Conservation (phyloP, 2,797 vertebrate species). For the Clarias platycephalus region DNA sequence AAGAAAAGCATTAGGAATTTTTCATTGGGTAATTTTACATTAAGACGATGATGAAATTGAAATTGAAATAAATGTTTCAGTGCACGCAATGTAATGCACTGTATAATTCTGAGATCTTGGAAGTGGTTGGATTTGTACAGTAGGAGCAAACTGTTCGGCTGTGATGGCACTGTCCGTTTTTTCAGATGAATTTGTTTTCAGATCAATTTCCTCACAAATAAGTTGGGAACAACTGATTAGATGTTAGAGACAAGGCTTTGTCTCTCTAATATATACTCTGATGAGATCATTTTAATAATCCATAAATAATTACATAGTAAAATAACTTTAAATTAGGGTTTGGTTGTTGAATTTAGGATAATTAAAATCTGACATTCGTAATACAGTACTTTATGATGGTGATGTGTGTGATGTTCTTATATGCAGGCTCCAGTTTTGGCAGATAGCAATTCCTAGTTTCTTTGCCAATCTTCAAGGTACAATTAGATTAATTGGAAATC, state of each 20-base stretch:
- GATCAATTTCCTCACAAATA: conserved; percentile 8
- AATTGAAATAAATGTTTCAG: background rate
- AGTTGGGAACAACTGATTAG: conserved; percentile 14
- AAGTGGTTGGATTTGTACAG: background rate
- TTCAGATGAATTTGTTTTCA: conserved; percentile 12
- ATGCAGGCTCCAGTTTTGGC: background rate
- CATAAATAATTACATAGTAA: conserved; percentile 1
- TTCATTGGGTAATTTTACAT: background rate
- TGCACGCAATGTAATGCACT: background rate
- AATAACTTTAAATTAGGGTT: conserved; percentile 20
- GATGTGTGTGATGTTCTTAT: background rate
- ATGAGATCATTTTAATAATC: background rate
- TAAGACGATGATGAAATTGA: background rate
- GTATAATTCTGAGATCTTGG: background rate
- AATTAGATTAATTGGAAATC: background rate
- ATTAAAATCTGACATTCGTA: background rate
- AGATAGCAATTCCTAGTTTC: background rate
- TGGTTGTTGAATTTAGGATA: background rate
- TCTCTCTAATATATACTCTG: background rate
- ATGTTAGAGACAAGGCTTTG: background rate
- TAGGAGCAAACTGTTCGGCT: background rate
- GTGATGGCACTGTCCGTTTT: background rate
- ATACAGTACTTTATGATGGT: background rate
- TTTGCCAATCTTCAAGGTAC: background rate
- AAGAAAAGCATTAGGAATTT: background rate